Evolutionary conservation across 2,888 invertebrate species (phyloP).

Genomic region (Spisula solida): DNA sequence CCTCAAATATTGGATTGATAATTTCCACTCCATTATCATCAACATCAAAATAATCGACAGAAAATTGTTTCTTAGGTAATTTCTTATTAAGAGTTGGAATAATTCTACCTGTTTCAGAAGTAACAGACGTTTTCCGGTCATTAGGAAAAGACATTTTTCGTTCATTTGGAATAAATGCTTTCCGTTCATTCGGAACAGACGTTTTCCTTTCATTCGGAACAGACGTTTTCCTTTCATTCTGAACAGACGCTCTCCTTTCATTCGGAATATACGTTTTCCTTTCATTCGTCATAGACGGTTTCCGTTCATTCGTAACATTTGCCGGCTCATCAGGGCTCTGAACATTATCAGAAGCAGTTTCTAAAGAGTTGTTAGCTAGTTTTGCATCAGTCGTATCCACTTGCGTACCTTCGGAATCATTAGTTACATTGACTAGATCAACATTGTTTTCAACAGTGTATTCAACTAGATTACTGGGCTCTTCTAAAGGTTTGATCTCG

Average conservation of each 20-base stretch:
- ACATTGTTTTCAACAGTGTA: not conserved
- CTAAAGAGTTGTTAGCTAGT: not conserved
- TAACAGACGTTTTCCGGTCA: not conserved
- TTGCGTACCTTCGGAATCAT: not conserved
- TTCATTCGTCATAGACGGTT: not conserved
- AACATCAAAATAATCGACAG: conserved; percentile 40
- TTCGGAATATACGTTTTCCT: not conserved
- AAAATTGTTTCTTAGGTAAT: conserved; percentile 34
- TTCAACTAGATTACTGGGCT: not conserved
- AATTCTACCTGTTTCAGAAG: not conserved
- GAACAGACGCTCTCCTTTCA: too few relatives aligned
- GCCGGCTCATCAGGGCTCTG: not conserved
- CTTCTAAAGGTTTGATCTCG: not conserved
- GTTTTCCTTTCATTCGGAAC: not conserved
- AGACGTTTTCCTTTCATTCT: not conserved
- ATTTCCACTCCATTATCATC: conserved; percentile 36
- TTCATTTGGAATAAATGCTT: not conserved
- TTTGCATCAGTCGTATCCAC: conserved; percentile 4
- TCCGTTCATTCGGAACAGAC: not conserved
- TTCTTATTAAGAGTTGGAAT: not conserved
- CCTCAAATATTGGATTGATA: conserved; percentile 38
- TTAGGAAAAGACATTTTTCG: not conserved
- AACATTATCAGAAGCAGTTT: not conserved
- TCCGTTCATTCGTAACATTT: not conserved
- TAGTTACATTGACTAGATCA: not conserved